Base-by-base conservation (phyloP, 2,888 invertebrate genomes). In the Xestia xanthographa region DNA sequence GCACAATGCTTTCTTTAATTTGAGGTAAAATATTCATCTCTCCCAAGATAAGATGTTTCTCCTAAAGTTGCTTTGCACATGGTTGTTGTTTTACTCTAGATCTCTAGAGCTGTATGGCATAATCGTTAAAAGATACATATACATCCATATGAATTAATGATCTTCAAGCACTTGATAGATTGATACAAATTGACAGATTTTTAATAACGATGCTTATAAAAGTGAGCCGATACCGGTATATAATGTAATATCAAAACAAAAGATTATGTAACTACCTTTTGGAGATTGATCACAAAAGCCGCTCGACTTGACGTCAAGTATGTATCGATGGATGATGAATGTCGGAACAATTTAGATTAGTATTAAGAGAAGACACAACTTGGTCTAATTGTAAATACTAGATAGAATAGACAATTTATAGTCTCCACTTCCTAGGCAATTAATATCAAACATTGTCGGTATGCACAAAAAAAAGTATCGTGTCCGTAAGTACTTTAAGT, bases 171-270 rank as follows among this genome's bases (percentile, higher is more conserved):
- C n/a, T 84, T 79, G 79, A 80, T 62, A 71, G 75, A 88, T 76
- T 71, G 76, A 67, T 70, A 53, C 72, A 53, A 82, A 81, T 83
- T 77, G 86, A 82, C 79, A 63, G 69, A 68, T 56, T 38, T 75
- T n/a, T 69, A 74, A 72, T 77, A 70, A 67, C 56, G 80, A 70
- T 45, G 53, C 29, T 3, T 22, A n/a, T 5, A 70, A 26, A 71
- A 58, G 68, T 86, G n/a, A 34, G 65, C 43, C 70, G 58, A 29
- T 17, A 58, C 17, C 5, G 70, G 22, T 58, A 72, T 66, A 66
- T 43, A 66, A 60, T 48, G 65, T 66, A 63, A 66, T 80, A 79
- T 71, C 79, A 68, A 82, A 82, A 87, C 78, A 87, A 79, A 66
- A 67, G 66, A 62, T 85, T 79, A 77, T 77, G 71, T 82, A 77